Evolutionary conservation across 2,888 invertebrate genomes (phyloP).

Genomic region (Alsophila aescularia): DNA sequence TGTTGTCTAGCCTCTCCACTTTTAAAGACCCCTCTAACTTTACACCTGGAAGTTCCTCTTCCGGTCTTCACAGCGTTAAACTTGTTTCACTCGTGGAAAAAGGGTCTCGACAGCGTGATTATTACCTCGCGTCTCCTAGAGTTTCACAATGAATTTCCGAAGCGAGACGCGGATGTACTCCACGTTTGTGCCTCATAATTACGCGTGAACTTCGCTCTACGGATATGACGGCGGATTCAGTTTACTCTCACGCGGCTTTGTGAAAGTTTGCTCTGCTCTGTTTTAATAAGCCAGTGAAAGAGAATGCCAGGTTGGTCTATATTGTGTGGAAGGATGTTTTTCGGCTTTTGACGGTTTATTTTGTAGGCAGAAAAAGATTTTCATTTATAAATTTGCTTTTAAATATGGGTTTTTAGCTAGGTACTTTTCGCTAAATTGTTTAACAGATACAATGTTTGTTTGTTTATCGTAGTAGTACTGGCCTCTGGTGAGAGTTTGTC

Average conservation of each 20-base stretch:
- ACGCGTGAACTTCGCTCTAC: constrained; percentile 18
- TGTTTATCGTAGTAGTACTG: too few relatives aligned
- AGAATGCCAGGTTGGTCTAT: background rate
- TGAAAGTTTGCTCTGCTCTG: constrained; percentile 12
- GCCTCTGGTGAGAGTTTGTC: too few relatives aligned
- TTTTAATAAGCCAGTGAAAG: constrained; percentile 4
- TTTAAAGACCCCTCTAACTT: too few relatives aligned
- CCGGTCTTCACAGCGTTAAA: too few relatives aligned
- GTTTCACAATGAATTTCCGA: constrained; percentile 3
- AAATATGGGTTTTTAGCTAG: too few relatives aligned
- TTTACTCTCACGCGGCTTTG: constrained; percentile 7
- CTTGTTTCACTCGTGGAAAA: background rate
- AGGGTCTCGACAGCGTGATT: background rate
- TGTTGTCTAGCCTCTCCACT: too few relatives aligned
- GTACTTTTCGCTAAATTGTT: too few relatives aligned
- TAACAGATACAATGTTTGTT: too few relatives aligned
- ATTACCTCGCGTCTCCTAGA: background rate
- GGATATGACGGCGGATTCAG: constrained; percentile 7
- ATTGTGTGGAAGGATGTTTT: background rate
- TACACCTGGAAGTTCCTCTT: too few relatives aligned
- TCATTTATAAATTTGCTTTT: too few relatives aligned
- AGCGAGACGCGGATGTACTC: constrained; percentile 10
- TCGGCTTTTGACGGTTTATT: background rate
- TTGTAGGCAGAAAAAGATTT: too few relatives aligned
- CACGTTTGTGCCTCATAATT: constrained; percentile 20